Evolutionary conservation across 2,888 invertebrate genomes (phyloP), one percentile per base, ranked within the genome.

Genomic region (Nomada hirtipes): DNA sequence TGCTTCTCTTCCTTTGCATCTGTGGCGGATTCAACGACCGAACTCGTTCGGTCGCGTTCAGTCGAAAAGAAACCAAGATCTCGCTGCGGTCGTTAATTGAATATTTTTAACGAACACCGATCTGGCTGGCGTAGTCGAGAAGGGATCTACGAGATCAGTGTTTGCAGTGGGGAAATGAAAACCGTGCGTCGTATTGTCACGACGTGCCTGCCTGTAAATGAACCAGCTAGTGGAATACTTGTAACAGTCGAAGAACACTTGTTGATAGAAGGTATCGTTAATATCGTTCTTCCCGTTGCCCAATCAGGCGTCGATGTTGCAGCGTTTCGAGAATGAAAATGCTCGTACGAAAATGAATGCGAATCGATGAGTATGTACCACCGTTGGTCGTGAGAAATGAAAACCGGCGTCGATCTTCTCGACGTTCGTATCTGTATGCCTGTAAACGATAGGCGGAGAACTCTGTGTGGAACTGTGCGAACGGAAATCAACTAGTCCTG

Each of bases 131-230:
- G 42, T 23, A 20, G 10, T 10, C 15, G 18, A 23, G 18, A 20
- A 18, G 29, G 60, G 55, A 26, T 52, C 50, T 11, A 60, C 57
- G 55, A 15, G 2, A 36, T 26, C 74, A 18, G 70, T 61, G 73
- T n/a, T 50, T 57, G 50, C 29, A 60, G 50, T 61, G 36, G 69
- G 23, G 2, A 84, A 86, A 65, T 11, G 60, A 84, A 85, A 86
- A 82, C 79, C 84, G 76, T 26, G 81, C 52, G 86, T 84, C 84
- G 78, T 70, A 68, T 60, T 11, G 68, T 11, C 29, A 79, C 78
- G 86, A 78, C 76, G 59, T 64, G 61, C 50, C 47, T 81, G 74
- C 42, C 81, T 86, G 79, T 61, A 79, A 79, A 77, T 26, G 23
- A 79, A 7, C 29, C 3, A 36, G 2, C 2, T 20, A 7, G 13